Base-by-base conservation (phyloP, 2,797 vertebrate genomes). In the Manis pentadactyla region DNA sequence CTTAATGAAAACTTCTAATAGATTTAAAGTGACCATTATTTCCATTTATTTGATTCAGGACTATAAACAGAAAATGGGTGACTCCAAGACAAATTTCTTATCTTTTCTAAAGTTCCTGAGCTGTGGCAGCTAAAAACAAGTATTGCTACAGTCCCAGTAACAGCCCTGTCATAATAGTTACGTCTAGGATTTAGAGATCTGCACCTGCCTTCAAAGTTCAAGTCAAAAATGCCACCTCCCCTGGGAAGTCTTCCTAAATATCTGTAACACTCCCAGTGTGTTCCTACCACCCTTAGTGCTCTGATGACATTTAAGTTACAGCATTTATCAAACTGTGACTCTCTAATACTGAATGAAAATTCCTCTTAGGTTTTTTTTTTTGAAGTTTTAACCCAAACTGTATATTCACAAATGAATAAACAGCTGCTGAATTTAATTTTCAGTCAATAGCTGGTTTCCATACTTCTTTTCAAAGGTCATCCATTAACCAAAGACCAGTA, bases 401-500 rank as follows among this genome's bases (percentile, higher is more conserved):
- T 34, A 87, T 31, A 74, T 87, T 94, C 71, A 75, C 69, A 95
- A 93, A 64, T 83, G 57, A 87, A 51, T 53, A 92, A 69, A 61
- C 37, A 85, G 6, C 69, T 57, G 34, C 19, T 92, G 61, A 93
- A 93, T 74, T 95, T 89, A 91, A 86, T 93, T 91, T 95, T 94
- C 66, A 84, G n/a, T 46, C 23, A 90, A 34, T 21, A 96, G 27
- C 53, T 95, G 42, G 34, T 69, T 95, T 92, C 64, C 51, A 87
- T 34, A 21, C 37, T 59, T 92, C 79, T 92, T 92, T 90, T 73
- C 66, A 79, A 84, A 96, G 73, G 53, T 69, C 89, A 95, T 84
- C 57, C 55, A 37, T 57, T 69, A 66, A 63, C 42, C 74, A 66
- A 57, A 81, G 27, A 93, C 8, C 61, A 49, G 5, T 55, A 51